phyloP scores from a whole-genome alignment of 2,888 invertebrate species.

The Mystacides longicornis region DNA sequence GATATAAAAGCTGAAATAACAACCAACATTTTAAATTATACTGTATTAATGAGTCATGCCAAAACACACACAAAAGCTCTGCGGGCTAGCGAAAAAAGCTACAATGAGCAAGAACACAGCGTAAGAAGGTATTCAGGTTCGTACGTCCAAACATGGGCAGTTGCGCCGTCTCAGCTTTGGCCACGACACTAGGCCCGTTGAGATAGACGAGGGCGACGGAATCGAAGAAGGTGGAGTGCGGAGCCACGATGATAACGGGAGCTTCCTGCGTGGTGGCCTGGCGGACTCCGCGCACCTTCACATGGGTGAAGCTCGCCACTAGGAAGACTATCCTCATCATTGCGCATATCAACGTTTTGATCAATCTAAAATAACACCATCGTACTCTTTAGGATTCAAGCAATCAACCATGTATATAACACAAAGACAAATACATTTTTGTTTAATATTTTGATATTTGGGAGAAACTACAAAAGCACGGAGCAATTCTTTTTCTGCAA shows the following conservation, averaged over 20 bases:
- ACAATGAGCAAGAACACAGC: background rate
- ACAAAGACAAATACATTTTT: too few species aligned
- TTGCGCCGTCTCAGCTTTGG: constrained; percentile 74
- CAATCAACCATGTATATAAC: too few species aligned
- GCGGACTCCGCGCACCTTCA: constrained; percentile 64
- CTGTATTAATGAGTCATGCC: too few species aligned
- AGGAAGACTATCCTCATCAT: constrained; percentile 71
- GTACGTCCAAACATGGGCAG: constrained; percentile 89
- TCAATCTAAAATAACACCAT: constrained; percentile 25
- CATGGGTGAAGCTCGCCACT: constrained; percentile 73
- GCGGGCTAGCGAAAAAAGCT: too few species aligned
- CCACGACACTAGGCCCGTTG: constrained; percentile 83
- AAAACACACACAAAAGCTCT: too few species aligned
- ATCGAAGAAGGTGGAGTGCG: constrained; percentile 89
- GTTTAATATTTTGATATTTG: too few species aligned
- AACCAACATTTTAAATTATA: too few species aligned
- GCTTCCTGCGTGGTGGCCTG: constrained; percentile 56
- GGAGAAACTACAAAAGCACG: too few species aligned
- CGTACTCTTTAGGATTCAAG: too few species aligned
- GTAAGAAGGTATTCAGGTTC: constrained; percentile 29
- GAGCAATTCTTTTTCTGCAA: too few species aligned
- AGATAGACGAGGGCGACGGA: constrained; percentile 74
- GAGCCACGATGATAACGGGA: constrained; percentile 78
- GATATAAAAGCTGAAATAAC: too few species aligned
- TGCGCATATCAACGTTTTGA: constrained; percentile 57